phyloP scores from a whole-genome alignment of 2,888 invertebrate genomes.

The Phyllotreta cruciferae region DNA sequence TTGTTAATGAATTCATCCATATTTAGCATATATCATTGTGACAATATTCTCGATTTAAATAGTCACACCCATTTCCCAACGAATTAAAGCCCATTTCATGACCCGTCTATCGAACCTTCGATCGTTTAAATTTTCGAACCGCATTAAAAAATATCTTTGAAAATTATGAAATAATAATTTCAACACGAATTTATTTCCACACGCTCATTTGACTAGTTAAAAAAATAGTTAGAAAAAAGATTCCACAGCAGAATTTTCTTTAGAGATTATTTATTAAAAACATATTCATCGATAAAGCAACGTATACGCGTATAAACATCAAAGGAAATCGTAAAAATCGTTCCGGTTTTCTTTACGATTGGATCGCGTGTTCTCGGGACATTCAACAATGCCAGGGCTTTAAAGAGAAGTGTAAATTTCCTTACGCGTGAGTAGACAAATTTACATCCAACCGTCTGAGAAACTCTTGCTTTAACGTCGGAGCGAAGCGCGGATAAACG shows the following conservation, averaged over 20 bases:
- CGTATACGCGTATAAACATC: neutral
- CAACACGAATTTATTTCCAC: too few species aligned
- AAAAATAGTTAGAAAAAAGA: too few species aligned
- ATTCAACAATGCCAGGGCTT: too few species aligned
- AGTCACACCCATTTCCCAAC: too few species aligned
- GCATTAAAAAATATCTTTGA: neutral
- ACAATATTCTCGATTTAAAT: too few species aligned
- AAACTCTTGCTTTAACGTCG: slow-evolving; percentile 6
- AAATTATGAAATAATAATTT: neutral
- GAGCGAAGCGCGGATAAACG: slow-evolving; percentile 4
- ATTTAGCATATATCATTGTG: too few species aligned
- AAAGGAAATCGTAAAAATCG: neutral
- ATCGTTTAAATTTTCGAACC: neutral
- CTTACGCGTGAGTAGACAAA: slow-evolving; percentile 13
- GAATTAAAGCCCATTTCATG: neutral
- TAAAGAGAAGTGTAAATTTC: slow-evolving; percentile 10
- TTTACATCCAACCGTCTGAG: slow-evolving; percentile 9
- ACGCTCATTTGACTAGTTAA: too few species aligned
- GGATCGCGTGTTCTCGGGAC: neutral
- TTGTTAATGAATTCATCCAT: too few species aligned
- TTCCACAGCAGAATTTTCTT: too few species aligned
- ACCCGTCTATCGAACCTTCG: neutral
- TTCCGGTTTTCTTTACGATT: neutral
- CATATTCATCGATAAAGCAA: neutral
- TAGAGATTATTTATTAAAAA: neutral